phyloP scores from a whole-genome alignment of 2,888 invertebrate species.

The Cantharis rustica region DNA sequence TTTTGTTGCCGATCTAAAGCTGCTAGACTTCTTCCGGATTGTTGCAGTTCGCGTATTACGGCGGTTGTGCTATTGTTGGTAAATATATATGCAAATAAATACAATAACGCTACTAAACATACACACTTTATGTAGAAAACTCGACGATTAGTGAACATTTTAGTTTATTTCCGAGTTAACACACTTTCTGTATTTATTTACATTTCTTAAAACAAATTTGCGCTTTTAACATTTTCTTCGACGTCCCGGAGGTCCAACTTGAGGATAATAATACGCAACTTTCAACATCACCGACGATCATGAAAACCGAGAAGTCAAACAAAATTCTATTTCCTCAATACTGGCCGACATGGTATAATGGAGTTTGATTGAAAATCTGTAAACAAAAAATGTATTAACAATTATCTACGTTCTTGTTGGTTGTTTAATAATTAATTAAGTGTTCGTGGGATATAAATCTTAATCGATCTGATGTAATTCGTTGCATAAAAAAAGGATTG shows the following conservation, averaged over 20 bases:
- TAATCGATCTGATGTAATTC: background rate
- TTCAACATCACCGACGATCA: conserved; percentile 50
- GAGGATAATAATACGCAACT: conserved; percentile 44
- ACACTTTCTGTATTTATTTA: conserved; percentile 6
- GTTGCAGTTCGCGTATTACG: conserved; percentile 51
- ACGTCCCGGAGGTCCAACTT: conserved; percentile 52
- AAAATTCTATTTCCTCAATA: conserved; percentile 3
- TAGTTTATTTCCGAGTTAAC: conserved; percentile 13
- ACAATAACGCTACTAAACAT: conserved; percentile 43
- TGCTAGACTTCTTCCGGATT: conserved; percentile 55
- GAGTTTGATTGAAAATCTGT: background rate
- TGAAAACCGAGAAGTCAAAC: conserved; percentile 14
- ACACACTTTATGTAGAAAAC: conserved; percentile 47
- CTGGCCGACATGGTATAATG: conserved; percentile 4
- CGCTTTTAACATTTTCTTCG: conserved; percentile 34
- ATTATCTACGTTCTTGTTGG: background rate
- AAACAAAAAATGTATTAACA: background rate
- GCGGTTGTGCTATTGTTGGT: conserved; percentile 44
- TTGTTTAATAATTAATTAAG: background rate
- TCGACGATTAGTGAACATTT: conserved; percentile 50
- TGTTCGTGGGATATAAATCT: background rate
- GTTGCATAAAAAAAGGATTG: background rate
- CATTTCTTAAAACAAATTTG: conserved; percentile 6
- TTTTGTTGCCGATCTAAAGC: conserved; percentile 46
- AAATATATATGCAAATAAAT: conserved; percentile 48